Evolutionary conservation across 2,888 invertebrate genomes (phyloP).

Genomic region (Exocentrus adspersus): DNA sequence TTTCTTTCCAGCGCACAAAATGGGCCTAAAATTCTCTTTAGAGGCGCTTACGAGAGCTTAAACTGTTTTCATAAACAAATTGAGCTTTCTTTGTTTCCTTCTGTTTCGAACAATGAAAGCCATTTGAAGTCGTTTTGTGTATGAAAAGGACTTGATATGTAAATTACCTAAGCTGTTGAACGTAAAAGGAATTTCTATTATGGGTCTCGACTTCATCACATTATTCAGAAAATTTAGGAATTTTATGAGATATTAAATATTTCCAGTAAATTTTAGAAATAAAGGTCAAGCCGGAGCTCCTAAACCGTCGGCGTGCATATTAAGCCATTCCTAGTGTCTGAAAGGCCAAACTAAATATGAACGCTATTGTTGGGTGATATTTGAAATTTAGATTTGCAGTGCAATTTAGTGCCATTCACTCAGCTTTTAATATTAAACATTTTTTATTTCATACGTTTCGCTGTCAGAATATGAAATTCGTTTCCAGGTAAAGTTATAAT

Average conservation of each 20-base stretch:
- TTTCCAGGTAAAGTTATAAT: too few relatives aligned
- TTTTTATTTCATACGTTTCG: background rate
- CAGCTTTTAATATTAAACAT: slow-evolving; percentile 3
- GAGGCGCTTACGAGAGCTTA: background rate
- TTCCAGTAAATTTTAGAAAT: slow-evolving; percentile 45
- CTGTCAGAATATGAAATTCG: background rate
- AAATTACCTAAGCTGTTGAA: slow-evolving; percentile 42
- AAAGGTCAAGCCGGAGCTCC: slow-evolving; percentile 43
- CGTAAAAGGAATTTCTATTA: slow-evolving; percentile 48
- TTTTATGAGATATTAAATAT: slow-evolving; percentile 50
- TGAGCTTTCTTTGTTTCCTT: slow-evolving; percentile 11
- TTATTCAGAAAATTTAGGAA: slow-evolving; percentile 47
- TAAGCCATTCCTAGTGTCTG: slow-evolving; percentile 30
- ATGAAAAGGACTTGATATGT: slow-evolving; percentile 39
- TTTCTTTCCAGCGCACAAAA: background rate
- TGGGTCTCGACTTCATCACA: slow-evolving; percentile 42
- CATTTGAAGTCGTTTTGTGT: slow-evolving; percentile 17
- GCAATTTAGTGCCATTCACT: slow-evolving; percentile 18
- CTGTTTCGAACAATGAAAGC: slow-evolving; percentile 16
- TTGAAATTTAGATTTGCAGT: slow-evolving; percentile 34
- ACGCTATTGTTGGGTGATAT: slow-evolving; percentile 33
- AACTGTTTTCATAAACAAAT: background rate
- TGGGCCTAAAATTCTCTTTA: background rate
- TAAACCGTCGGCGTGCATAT: slow-evolving; percentile 6
- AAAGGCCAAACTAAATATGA: slow-evolving; percentile 35